Percentiles rank a stretch among this genome's conserved stretches.
These are phyloP conservation scores for Corvus moneduloides DNA, from an alignment of 2,113 vertebrate species.

Conservation along the genomic window DNA sequence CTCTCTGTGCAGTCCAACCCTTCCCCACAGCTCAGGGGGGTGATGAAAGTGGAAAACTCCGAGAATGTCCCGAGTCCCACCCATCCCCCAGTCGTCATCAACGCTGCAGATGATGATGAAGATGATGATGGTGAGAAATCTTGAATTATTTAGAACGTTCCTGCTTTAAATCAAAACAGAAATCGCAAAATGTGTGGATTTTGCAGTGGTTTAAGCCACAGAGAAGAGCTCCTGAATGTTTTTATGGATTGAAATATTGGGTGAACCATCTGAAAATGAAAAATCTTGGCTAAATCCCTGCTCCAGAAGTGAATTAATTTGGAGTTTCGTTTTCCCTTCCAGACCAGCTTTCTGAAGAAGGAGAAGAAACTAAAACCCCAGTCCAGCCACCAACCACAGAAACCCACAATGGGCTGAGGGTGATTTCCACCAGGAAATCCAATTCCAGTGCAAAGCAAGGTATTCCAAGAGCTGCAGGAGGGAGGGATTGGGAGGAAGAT, in stretches of 20 bases:
- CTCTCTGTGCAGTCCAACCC: slow-evolving; percentile 76
- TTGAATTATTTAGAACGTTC: neutral
- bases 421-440: slow-evolving; percentile 77
- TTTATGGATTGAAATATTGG: neutral
- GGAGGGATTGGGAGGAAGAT: neutral
- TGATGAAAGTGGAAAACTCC: slow-evolving; percentile 88
- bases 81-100: slow-evolving; percentile 95
- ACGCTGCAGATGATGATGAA: slow-evolving; percentile 94
- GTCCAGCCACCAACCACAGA: slow-evolving; percentile 59
- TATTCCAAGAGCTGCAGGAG: slow-evolving; percentile 1
- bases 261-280: neutral
- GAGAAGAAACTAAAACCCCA: slow-evolving; percentile 82
- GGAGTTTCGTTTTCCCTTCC: neutral
- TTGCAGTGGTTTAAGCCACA: neutral
- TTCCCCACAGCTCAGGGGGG: slow-evolving; percentile 84
- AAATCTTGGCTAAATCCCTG: rapidly evolving
- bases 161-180: rapidly evolving
- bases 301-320: rapidly evolving
- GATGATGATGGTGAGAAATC: slow-evolving; percentile 86
- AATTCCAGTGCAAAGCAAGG: slow-evolving; percentile 69
- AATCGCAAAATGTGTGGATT: neutral
- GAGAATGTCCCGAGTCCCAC: slow-evolving; percentile 95
- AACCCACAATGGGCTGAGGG: slow-evolving; percentile 69
- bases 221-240: rapidly evolving
- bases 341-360: slow-evolving; percentile 96